These are phyloP conservation scores for Scaptomyza hsui DNA, from an alignment of 1,140 invertebrate species.

Conservation along the genomic window DNA sequence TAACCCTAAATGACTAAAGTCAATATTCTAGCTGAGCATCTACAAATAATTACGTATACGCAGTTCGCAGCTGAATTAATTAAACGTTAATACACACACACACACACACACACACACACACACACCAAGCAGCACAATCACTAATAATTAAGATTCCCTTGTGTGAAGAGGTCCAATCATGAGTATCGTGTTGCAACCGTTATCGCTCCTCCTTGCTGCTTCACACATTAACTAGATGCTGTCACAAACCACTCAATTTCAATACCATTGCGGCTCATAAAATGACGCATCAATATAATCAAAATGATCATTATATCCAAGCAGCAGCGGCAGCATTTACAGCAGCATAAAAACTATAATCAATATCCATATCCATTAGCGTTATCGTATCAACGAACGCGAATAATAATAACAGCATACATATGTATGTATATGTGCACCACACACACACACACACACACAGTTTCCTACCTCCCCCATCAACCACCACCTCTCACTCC, in stretches of 20 bases:
- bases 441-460: conserved; percentile 31
- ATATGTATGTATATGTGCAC: conserved; percentile 48
- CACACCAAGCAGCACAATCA: conserved; percentile 35
- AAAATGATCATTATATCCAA: conserved; percentile 75
- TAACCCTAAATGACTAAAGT: background rate
- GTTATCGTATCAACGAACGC: conserved; percentile 79
- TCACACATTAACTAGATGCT: conserved; percentile 58
- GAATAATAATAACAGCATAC: conserved; percentile 67
- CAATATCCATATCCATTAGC: conserved; percentile 83
- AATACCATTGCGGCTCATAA: conserved; percentile 80
- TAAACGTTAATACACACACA: conserved; percentile 26
- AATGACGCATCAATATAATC: conserved; percentile 82
- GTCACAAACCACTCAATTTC: conserved; percentile 80
- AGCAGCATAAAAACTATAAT: conserved; percentile 78
- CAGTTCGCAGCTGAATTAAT: conserved; percentile 26
- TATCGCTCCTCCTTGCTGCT: conserved; percentile 28
- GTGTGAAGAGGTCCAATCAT: conserved; percentile 24
- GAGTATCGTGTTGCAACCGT: conserved; percentile 54
- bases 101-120: conserved; percentile 3
- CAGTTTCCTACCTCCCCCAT: background rate
- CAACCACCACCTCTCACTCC: conserved; percentile 7
- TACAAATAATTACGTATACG: conserved; percentile 31
- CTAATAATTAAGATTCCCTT: conserved; percentile 63
- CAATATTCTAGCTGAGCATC: background rate
- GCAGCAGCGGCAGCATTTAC: conserved; percentile 23